Base-by-base conservation (phyloP, 1,140 invertebrate species). In the Whitmania pigra region DNA sequence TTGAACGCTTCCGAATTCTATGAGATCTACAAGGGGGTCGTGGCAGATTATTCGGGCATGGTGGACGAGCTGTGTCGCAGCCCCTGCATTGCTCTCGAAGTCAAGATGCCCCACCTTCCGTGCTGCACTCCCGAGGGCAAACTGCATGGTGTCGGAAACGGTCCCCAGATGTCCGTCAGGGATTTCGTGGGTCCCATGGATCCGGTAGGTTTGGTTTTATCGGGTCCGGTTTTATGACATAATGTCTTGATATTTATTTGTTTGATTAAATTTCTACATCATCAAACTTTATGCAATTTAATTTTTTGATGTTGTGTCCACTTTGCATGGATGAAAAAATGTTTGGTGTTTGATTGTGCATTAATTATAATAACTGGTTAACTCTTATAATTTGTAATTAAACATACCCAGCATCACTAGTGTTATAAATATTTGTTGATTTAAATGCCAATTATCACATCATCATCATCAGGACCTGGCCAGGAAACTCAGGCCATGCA, bases 11-110 rank as follows among this genome's bases (percentile, higher is more conserved):
- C 91, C 78, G 91, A 94, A 81, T 94, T 96, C 84, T 88, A 89
- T 79, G 92, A 95, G 84, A 88, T 95, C 20, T 97, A 97, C 80
- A 92, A 92, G 82, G 89, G 90, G n/a, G 88, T 94, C 72, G 84
- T 93, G 15, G 85, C 87, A 11, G 90, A 93, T 78, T 93, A 91
- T 63, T 40, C 53, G 17, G 53, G 22, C 31, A 74, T 74, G 74
- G 74, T 93, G 0, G 83, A 85, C 63, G 89, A 94, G 77, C 80
- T 94, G 25, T 85, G 88, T 31, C 88, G 89, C 73, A 92, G 93
- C 0, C 87, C 89, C 0, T 91, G 89, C 80, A 86, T 95, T 43
- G 92, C 88, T 11, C 83, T 97, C 82, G 92, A 94, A 83, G 87
- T 97, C 84, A n/a, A 86, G 84, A 68, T 77, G 49, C 71, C 86